Percentiles rank a stretch among this genome's conserved stretches.
phyloP scores from a whole-genome alignment of 1,140 invertebrate species.

The Hestina assimilis region DNA sequence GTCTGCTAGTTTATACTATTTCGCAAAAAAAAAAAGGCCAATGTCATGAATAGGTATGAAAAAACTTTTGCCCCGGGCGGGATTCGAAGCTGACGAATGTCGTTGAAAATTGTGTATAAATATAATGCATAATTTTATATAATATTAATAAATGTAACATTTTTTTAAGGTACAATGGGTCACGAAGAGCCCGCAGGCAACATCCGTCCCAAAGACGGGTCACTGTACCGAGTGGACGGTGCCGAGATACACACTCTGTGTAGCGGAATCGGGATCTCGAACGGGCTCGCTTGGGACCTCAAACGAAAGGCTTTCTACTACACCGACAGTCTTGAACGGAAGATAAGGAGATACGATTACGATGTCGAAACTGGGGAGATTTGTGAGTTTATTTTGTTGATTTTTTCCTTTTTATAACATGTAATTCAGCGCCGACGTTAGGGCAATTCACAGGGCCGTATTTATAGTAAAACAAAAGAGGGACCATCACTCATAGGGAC shows the following conservation, averaged over 20 bases:
- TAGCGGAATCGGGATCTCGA: conserved; percentile 83
- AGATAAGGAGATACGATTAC: conserved; percentile 87
- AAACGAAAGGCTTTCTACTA: conserved; percentile 86
- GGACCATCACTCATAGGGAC: too few species aligned
- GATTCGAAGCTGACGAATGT: too few species aligned
- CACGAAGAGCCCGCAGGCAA: conserved; percentile 73
- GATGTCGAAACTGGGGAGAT: conserved; percentile 83
- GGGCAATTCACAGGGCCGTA: too few species aligned
- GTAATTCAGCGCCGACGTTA: too few species aligned
- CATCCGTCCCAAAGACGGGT: conserved; percentile 72
- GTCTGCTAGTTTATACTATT: too few species aligned
- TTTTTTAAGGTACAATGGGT: conserved; percentile 83
- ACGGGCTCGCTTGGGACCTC: conserved; percentile 89
- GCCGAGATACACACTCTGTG: conserved; percentile 58
- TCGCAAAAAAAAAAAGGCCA: too few species aligned
- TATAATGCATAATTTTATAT: too few species aligned
- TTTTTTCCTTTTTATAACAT: neutral
- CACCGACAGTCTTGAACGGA: conserved; percentile 83
- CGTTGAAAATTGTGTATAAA: too few species aligned
- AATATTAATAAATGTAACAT: neutral
- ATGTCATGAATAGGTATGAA: too few species aligned
- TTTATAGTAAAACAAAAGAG: too few species aligned
- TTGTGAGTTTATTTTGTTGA: conserved; percentile 41
- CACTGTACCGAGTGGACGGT: conserved; percentile 79
- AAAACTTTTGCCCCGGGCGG: too few species aligned